phyloP scores from a whole-genome alignment of 2,797 vertebrate genomes.

The Ptychadena robeensis region DNA sequence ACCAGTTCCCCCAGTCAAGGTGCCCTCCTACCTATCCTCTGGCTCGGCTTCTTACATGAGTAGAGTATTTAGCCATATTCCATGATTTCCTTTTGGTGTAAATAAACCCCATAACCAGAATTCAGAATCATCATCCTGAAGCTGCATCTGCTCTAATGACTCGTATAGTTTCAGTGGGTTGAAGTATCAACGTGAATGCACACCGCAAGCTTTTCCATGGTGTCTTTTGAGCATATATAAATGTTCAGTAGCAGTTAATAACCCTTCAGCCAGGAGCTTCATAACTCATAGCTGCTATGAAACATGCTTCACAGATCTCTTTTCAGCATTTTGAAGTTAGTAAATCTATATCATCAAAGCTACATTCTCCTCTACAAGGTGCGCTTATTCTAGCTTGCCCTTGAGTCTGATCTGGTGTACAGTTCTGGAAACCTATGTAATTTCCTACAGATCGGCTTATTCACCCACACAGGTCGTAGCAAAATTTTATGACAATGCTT shows the following conservation, averaged over 20 bases:
- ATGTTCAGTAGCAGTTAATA: constrained; percentile 27
- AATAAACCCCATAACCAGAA: background rate
- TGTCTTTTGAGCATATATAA: constrained; percentile 11
- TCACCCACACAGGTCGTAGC: background rate
- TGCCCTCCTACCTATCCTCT: no score
- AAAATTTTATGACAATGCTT: background rate
- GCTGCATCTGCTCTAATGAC: background rate
- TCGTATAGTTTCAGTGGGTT: background rate
- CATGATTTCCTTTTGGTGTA: background rate
- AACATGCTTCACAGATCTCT: constrained; percentile 17
- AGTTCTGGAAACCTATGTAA: background rate
- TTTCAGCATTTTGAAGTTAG: constrained; percentile 38
- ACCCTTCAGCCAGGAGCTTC: constrained; percentile 17
- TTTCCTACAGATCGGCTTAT: background rate
- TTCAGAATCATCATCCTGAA: background rate
- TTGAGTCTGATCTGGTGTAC: background rate
- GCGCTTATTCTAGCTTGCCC: background rate
- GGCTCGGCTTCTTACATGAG: no score
- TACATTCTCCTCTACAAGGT: constrained; percentile 7
- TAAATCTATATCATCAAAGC: constrained; percentile 24
- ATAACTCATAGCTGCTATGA: constrained; percentile 38
- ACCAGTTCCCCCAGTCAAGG: no score
- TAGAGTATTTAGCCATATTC: background rate
- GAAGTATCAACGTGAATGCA: background rate
- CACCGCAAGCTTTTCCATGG: background rate